These are phyloP conservation scores for Bruchidius siliquastri DNA, from an alignment of 2,888 invertebrate genomes.

Conservation along the genomic window DNA sequence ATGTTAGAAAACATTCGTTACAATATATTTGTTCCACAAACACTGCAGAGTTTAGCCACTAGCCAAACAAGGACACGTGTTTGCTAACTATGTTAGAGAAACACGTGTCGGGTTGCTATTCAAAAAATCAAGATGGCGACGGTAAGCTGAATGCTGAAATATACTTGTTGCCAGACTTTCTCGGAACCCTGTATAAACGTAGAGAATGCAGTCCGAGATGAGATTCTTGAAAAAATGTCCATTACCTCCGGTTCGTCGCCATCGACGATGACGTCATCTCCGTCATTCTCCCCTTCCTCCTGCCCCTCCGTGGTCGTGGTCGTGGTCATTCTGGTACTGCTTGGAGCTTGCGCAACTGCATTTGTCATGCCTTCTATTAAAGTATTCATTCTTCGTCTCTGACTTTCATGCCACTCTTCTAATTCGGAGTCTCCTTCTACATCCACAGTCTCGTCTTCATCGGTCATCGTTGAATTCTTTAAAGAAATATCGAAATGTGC, in stretches of 20 bases:
- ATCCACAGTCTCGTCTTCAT: constrained; percentile 67
- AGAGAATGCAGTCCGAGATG: too few relatives aligned
- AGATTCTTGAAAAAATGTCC: constrained; percentile 13
- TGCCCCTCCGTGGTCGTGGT: neutral
- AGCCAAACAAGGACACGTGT: too few relatives aligned
- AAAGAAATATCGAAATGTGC: constrained; percentile 9
- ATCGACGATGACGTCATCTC: constrained; percentile 46
- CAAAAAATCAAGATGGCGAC: too few relatives aligned
- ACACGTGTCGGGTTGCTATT: too few relatives aligned
- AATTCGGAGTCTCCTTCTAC: constrained; percentile 58
- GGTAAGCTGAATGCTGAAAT: too few relatives aligned
- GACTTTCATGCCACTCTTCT: constrained; percentile 54
- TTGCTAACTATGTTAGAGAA: too few relatives aligned
- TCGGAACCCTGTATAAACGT: too few relatives aligned
- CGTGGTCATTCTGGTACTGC: neutral
- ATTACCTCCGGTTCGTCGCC: constrained; percentile 45
- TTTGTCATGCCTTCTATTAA: constrained; percentile 32
- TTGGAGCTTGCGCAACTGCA: constrained; percentile 37
- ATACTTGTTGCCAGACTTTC: too few relatives aligned
- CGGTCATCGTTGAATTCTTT: constrained; percentile 38
- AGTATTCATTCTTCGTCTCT: constrained; percentile 38
- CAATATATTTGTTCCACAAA: neutral
- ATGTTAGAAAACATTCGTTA: constrained; percentile 17
- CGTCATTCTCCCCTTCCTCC: constrained; percentile 38
- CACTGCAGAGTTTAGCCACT: neutral